Conservation (phyloP, 2,113 vertebrate genomes). For the Rhinolophus ferrumequinum region DNA sequence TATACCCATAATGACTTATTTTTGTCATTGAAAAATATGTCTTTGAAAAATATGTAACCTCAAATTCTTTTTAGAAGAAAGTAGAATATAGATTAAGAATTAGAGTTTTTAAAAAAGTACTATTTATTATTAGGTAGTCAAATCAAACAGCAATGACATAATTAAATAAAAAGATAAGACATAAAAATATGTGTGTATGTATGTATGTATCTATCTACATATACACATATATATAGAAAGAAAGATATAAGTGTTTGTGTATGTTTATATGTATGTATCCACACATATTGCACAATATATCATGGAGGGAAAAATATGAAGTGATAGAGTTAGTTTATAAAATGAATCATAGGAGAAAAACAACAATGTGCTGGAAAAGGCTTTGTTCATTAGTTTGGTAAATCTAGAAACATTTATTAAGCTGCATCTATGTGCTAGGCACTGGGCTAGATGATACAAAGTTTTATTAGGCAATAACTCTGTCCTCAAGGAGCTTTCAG, state of each 20-base stretch:
- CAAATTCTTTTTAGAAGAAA: neutral
- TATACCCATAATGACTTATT: neutral
- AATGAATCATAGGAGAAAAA: neutral
- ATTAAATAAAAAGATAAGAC: neutral
- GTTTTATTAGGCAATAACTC: neutral
- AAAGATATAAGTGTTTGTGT: neutral
- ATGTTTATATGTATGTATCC: neutral
- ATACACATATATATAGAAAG: neutral
- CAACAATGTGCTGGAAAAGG: neutral
- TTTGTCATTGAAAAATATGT: neutral
- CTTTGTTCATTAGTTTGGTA: neutral
- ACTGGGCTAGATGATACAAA: neutral
- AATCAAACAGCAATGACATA: neutral
- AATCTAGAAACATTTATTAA: neutral
- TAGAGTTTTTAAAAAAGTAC: neutral
- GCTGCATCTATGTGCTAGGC: neutral
- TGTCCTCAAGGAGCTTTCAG: neutral
- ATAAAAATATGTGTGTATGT: neutral
- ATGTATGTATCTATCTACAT: rapidly evolving
- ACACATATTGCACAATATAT: neutral
- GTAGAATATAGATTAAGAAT: neutral
- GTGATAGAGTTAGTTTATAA: neutral
- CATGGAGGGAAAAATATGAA: neutral
- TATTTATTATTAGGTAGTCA: neutral
- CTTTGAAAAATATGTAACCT: neutral